A percentile compares a stretch with the other conserved stretches of the same genome.
These are phyloP conservation scores for Dasypolia templi DNA, from an alignment of 2,888 invertebrate genomes.

Conservation along the genomic window DNA sequence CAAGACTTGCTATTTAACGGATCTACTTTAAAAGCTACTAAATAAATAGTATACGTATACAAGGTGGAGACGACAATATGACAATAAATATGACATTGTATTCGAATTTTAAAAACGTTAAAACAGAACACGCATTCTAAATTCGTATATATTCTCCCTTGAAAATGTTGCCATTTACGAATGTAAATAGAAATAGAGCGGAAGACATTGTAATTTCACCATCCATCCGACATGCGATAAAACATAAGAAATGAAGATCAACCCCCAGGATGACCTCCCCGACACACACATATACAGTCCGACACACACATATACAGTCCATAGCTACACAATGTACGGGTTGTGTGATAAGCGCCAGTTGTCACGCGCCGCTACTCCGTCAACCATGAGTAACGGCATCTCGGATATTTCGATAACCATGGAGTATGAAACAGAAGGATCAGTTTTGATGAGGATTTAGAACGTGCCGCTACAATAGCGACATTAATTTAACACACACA, in stretches of 20 bases:
- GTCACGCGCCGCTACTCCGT: constrained; percentile 43
- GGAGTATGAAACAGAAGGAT: constrained; percentile 15
- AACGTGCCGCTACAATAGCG: too few species aligned
- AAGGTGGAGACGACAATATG: too few species aligned
- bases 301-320: too few species aligned
- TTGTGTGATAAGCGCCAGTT: constrained; percentile 22
- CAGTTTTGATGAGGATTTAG: too few species aligned
- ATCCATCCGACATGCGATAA: not conserved
- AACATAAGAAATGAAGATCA: not conserved
- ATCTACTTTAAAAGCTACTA: not conserved
- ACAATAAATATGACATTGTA: too few species aligned
- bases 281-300: too few species aligned
- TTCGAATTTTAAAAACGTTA: not conserved
- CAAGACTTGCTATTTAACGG: not conserved
- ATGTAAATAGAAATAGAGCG: not conserved
- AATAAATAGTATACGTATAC: too few species aligned
- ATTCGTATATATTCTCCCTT: not conserved
- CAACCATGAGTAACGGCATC: constrained; percentile 31
- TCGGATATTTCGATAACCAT: constrained; percentile 15
- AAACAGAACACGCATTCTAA: not conserved
- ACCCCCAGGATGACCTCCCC: constrained; percentile 30
- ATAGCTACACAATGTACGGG: not conserved
- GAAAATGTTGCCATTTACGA: too few species aligned
- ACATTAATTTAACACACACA: too few species aligned
- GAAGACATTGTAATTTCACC: not conserved